Percentiles rank a stretch among this genome's conserved stretches.
Conservation (phyloP, 2,888 invertebrate species). For the Tortrix viridana region DNA sequence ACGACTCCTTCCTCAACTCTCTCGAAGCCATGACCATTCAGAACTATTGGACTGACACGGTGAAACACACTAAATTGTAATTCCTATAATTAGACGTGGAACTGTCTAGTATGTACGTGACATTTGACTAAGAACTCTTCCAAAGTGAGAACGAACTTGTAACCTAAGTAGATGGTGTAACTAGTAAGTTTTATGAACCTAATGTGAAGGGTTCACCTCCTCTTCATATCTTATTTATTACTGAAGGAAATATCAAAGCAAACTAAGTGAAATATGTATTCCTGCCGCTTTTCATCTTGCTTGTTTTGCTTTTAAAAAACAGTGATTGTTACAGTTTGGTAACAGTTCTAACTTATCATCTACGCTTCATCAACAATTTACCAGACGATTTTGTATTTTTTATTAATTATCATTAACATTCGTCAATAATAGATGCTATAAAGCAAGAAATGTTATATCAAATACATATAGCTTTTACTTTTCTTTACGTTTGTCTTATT, state of each 20-base stretch:
- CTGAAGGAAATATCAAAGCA: background rate
- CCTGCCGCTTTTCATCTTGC: too few species aligned
- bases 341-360: too few species aligned
- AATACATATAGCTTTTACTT: too few species aligned
- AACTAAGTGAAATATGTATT: background rate
- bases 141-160: conserved; percentile 30
- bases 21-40: conserved; percentile 97
- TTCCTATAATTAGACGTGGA: conserved; percentile 1
- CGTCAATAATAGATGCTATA: too few species aligned
- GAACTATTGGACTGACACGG: conserved; percentile 96
- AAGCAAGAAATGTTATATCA: too few species aligned
- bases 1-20: conserved; percentile 96
- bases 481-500: too few species aligned
- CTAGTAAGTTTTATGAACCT: conserved; percentile 13
- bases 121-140: conserved; percentile 29
- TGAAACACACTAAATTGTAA: conserved; percentile 95
- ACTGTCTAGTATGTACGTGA: conserved; percentile 12
- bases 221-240: background rate
- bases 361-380: too few species aligned
- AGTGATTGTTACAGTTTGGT: too few species aligned
- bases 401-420: too few species aligned
- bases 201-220: conserved; percentile 15
- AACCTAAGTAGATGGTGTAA: conserved; percentile 19
- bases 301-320: too few species aligned
- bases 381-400: too few species aligned